Conservation (phyloP, 2,113 vertebrate species). For the Caloenas nicobarica region DNA sequence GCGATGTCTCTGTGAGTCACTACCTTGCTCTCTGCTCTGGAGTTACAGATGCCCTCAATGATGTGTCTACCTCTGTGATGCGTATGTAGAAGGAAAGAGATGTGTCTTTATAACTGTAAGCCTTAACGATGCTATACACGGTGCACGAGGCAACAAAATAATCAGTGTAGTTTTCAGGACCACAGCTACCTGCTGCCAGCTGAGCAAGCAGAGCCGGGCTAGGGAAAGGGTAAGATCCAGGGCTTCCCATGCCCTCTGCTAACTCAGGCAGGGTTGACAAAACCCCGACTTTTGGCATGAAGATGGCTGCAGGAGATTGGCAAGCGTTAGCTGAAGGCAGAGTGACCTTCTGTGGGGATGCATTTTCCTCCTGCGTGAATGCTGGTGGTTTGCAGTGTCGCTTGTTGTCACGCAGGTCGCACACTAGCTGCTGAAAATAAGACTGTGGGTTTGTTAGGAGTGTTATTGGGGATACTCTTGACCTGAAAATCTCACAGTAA, state of each 20-base stretch:
- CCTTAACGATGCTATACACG: neutral
- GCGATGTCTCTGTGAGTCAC: accelerated
- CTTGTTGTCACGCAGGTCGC: neutral
- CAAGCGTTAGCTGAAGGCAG: neutral
- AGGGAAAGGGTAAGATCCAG: neutral
- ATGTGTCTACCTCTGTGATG: neutral
- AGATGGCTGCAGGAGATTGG: neutral
- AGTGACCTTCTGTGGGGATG: neutral
- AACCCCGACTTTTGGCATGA: neutral
- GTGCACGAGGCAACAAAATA: neutral
- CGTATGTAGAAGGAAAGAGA: neutral
- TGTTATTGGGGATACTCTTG: neutral
- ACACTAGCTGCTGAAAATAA: neutral
- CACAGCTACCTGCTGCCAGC: neutral
- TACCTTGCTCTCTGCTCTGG: neutral
- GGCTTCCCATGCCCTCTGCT: neutral
- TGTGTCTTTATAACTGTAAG: neutral
- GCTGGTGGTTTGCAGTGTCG: neutral
- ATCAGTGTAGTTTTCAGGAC: neutral
- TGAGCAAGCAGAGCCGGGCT: neutral
- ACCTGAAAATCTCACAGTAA: neutral
- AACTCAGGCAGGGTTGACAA: neutral
- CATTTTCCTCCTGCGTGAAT: neutral
- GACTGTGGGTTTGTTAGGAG: neutral
- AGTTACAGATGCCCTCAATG: neutral